Percentiles rank a stretch among this genome's conserved stretches.
Evolutionary conservation across 2,888 invertebrate species (phyloP).

Genomic region (Tridacna gigas): DNA sequence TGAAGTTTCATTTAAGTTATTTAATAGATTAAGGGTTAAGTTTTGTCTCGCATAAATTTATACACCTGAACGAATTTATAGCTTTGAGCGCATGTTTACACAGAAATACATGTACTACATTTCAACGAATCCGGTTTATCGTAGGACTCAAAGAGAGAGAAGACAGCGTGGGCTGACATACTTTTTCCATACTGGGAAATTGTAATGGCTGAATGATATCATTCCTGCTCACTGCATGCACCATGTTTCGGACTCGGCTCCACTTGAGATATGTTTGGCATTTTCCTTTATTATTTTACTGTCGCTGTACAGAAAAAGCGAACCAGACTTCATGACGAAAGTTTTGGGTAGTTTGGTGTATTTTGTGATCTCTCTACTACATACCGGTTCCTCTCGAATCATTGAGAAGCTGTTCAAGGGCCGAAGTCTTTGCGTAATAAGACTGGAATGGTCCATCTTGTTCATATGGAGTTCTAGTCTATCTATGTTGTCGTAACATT

Average conservation of each 20-base stretch:
- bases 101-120: no score
- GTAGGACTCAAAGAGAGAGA: no score
- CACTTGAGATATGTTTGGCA: neutral
- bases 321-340: constrained; percentile 43
- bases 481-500: constrained; percentile 13
- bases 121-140: no score
- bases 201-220: neutral
- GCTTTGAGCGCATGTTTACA: no score
- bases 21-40: no score
- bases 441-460: constrained; percentile 28
- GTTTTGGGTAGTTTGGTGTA: constrained; percentile 46
- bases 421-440: constrained; percentile 26
- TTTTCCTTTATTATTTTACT: constrained; percentile 33
- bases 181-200: neutral
- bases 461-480: constrained; percentile 49
- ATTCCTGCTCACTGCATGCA: neutral
- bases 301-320: constrained; percentile 53
- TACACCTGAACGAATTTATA: no score
- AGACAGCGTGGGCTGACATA: constrained; percentile 8
- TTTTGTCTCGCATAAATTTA: no score
- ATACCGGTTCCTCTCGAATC: neutral
- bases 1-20: no score
- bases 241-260: neutral
- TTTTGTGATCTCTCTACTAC: neutral
- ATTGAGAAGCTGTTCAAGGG: constrained; percentile 26